These are phyloP conservation scores for Drosophila pegasa DNA, from an alignment of 2,888 invertebrate genomes.

Conservation along the genomic window DNA sequence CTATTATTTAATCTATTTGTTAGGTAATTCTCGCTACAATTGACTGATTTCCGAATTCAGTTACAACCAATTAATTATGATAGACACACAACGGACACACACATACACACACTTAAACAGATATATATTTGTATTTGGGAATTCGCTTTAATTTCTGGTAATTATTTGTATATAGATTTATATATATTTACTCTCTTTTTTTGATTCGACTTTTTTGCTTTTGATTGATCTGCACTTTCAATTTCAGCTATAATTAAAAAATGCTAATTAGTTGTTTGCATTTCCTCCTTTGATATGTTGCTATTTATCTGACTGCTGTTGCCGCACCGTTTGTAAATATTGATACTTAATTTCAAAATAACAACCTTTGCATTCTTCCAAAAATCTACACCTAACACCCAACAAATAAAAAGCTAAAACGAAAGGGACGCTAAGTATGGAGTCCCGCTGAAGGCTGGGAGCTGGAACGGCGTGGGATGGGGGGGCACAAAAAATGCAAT, in stretches of 20 bases:
- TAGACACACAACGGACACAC: conserved; percentile 42
- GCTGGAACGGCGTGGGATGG: neutral
- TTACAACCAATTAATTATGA: conserved; percentile 53
- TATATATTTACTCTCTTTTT: neutral
- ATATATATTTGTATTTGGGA: conserved; percentile 33
- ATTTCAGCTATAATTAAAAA: conserved; percentile 53
- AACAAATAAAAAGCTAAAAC: conserved; percentile 16
- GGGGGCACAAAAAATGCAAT: conserved; percentile 53
- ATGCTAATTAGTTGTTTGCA: conserved; percentile 56
- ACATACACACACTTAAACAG: conserved; percentile 14
- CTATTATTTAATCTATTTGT: conserved; percentile 4
- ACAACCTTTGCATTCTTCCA: conserved; percentile 64
- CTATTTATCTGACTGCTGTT: conserved; percentile 58
- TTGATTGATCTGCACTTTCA: conserved; percentile 49
- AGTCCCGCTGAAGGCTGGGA: conserved; percentile 19
- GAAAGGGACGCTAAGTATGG: conserved; percentile 50
- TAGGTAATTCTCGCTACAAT: conserved; percentile 37
- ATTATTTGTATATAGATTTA: conserved; percentile 15
- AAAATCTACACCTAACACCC: conserved; percentile 19
- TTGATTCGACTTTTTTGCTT: conserved; percentile 3
- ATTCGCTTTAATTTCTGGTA: conserved; percentile 3
- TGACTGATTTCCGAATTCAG: conserved; percentile 42
- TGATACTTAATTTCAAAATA: conserved; percentile 72
- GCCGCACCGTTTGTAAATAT: conserved; percentile 70
- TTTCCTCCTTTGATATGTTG: conserved; percentile 70